Percentiles rank a stretch among this genome's conserved stretches.
Conservation (phyloP, 2,113 vertebrate species). For the Andinoacara biseriatus region DNA sequence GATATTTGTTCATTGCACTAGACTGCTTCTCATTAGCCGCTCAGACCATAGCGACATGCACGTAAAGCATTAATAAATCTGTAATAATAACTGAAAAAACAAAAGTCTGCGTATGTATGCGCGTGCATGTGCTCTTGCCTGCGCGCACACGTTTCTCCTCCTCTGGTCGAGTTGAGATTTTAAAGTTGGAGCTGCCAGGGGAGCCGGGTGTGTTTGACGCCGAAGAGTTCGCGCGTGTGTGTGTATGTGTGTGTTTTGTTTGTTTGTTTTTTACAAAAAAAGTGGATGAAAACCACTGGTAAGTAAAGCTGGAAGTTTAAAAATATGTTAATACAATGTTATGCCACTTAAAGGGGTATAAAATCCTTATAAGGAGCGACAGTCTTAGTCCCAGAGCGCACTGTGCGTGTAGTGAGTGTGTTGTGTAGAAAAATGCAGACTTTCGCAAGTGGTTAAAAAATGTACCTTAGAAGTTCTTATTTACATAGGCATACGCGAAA, state of each 20-base stretch:
- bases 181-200: slow-evolving; percentile 35
- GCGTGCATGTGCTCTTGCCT: neutral
- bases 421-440: neutral
- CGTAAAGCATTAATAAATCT: neutral
- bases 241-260: neutral
- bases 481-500: rapidly evolving
- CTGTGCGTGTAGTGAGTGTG: neutral
- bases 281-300: slow-evolving; percentile 34
- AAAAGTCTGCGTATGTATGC: neutral
- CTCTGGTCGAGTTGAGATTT: slow-evolving; percentile 14
- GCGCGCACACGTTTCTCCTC: neutral
- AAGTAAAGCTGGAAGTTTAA: neutral
- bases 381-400: neutral
- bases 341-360: rapidly evolving
- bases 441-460: neutral
- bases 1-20: neutral
- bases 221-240: no score
- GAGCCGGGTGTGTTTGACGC: neutral
- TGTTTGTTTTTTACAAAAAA: neutral
- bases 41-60: neutral
- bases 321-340: neutral
- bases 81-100: neutral
- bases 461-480: neutral
- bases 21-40: neutral
- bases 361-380: neutral